Conservation (phyloP, 1,140 invertebrate species). For the Pemphigus obesinymphae region DNA sequence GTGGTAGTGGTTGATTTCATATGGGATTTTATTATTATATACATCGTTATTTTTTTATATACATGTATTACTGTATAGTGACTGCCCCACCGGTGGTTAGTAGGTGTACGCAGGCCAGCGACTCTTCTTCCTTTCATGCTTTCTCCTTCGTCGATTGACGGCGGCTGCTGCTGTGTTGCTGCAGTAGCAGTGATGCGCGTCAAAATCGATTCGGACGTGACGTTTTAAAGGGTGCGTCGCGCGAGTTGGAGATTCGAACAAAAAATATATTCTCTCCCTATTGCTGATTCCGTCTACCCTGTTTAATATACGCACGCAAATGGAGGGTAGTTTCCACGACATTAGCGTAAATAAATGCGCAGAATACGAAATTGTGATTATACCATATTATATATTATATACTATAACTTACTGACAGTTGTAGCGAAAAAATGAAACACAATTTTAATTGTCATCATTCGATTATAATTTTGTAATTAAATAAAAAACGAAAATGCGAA, state of each 20-base stretch:
- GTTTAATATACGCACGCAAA: background rate
- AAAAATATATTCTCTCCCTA: background rate
- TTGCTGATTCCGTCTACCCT: background rate
- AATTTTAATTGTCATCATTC: background rate
- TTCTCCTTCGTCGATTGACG: slow-evolving; percentile 7
- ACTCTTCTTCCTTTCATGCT: slow-evolving; percentile 3
- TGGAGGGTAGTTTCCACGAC: background rate
- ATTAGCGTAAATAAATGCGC: background rate
- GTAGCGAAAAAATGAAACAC: background rate
- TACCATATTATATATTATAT: background rate
- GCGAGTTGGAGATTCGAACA: background rate
- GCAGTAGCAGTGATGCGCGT: slow-evolving; percentile 19
- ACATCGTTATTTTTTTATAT: background rate
- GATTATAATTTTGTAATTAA: no score
- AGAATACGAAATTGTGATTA: background rate
- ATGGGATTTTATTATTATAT: background rate
- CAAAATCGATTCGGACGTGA: slow-evolving; percentile 17
- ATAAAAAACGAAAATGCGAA: no score
- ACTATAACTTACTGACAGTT: no score
- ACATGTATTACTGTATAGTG: no score
- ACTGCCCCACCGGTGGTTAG: background rate
- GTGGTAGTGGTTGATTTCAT: background rate
- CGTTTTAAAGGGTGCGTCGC: slow-evolving; percentile 1
- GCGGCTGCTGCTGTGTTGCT: background rate
- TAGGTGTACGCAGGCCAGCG: background rate